Conservation (phyloP, 1,140 invertebrate species). For the Wasmannia auropunctata region DNA sequence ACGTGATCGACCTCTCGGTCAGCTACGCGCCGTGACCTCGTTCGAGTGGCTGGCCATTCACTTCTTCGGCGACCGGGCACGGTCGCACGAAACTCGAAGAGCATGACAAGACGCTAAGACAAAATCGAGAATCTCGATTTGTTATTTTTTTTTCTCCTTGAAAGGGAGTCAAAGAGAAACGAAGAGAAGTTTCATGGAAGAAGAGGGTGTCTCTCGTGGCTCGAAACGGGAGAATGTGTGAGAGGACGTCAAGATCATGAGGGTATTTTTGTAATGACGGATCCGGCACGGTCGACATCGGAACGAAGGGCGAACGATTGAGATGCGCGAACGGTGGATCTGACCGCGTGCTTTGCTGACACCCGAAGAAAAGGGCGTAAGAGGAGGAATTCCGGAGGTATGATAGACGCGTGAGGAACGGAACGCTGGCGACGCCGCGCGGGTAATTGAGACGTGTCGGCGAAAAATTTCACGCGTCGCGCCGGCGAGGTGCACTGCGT, state of each 20-base stretch:
- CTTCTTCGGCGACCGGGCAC: not conserved
- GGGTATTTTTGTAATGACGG: not conserved
- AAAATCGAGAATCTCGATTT: not conserved
- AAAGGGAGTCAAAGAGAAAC: not conserved
- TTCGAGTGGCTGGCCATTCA: slow-evolving; percentile 50
- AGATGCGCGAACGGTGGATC: not conserved
- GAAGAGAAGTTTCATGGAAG: not conserved
- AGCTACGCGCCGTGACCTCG: slow-evolving; percentile 43
- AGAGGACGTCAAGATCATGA: slow-evolving; percentile 3
- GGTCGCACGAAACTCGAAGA: not conserved
- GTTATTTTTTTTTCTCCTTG: not conserved
- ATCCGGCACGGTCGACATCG: not conserved
- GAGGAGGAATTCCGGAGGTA: not conserved
- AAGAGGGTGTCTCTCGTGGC: not conserved
- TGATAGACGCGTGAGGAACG: slow-evolving; percentile 16
- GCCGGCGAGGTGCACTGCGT: not conserved
- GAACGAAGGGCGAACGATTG: not conserved
- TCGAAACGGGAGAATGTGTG: not conserved
- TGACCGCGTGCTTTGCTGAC: slow-evolving; percentile 17
- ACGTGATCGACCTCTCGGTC: slow-evolving; percentile 68
- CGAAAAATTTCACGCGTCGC: slow-evolving; percentile 4
- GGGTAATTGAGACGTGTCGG: not conserved
- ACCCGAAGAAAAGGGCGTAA: not conserved
- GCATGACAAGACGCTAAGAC: not conserved
- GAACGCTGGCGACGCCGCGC: slow-evolving; percentile 6